A percentile compares a stretch with the other conserved stretches of the same genome.
These are phyloP conservation scores for Xenopus tropicalis DNA, from an alignment of 2,113 vertebrate genomes.

Conservation along the genomic window UCB_Xtro_10.0 CM004445.2:63132001-63132500, in stretches of 20 bases:
- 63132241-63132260: constrained; percentile 44
- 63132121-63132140: constrained; percentile 44
- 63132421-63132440: too few relatives aligned
- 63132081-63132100: constrained; percentile 38
- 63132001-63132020: constrained; percentile 1
- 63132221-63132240: constrained; percentile 39
- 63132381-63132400: constrained; percentile 6
- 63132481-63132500: too few relatives aligned
- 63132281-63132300: constrained; percentile 33
- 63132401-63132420: too few relatives aligned
- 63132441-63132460: too few relatives aligned
- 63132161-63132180: constrained; percentile 39
- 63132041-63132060: constrained; percentile 31
- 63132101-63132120: constrained; percentile 41
- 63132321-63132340: constrained; percentile 29
- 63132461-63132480: too few relatives aligned
- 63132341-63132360: constrained; percentile 24
- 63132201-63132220: constrained; percentile 43
- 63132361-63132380: constrained; percentile 26
- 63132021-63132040: constrained; percentile 12
- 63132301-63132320: constrained; percentile 15
- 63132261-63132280: constrained; percentile 31
- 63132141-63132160: constrained; percentile 34
- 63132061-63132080: constrained; percentile 27
- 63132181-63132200: constrained; percentile 35